Percentiles rank a stretch among this genome's conserved stretches.
These are phyloP conservation scores for Peromyscus nudipes DNA, from an alignment of 2,797 vertebrate genomes.

Conservation along the genomic window DNA sequence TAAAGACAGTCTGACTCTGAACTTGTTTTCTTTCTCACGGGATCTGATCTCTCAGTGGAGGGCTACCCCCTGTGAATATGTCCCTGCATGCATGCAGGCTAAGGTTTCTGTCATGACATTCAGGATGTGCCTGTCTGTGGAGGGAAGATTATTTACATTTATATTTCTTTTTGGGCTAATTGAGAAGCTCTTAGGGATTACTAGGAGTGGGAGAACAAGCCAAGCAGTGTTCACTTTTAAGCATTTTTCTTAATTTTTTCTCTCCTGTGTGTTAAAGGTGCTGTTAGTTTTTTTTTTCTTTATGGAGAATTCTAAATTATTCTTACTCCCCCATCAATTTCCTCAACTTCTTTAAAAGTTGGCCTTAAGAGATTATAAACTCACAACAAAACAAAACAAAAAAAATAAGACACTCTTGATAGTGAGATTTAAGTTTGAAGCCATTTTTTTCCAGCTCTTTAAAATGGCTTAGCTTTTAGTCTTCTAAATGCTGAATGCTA, in stretches of 20 bases:
- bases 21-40: neutral
- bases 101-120: neutral
- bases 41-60: neutral
- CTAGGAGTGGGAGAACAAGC: neutral
- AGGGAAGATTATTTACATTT: neutral
- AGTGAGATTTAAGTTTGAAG: conserved; percentile 40
- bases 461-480: conserved; percentile 44
- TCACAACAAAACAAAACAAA: neutral
- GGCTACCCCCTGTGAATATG: neutral
- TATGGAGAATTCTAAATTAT: conserved; percentile 9
- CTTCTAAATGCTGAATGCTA: conserved; percentile 44
- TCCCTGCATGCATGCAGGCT: neutral
- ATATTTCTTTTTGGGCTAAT: conserved; percentile 22
- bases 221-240: neutral
- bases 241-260: neutral
- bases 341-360: conserved; percentile 48
- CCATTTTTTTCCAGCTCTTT: conserved; percentile 35
- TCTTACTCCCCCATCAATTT: neutral
- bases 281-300: neutral
- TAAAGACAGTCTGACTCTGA: neutral
- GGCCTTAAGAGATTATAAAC: neutral
- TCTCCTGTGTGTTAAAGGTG: neutral
- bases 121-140: neutral
- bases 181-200: neutral
- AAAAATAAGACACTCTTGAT: neutral